phyloP scores from a whole-genome alignment of 1,140 invertebrate species.

The Anastrepha obliqua region DNA sequence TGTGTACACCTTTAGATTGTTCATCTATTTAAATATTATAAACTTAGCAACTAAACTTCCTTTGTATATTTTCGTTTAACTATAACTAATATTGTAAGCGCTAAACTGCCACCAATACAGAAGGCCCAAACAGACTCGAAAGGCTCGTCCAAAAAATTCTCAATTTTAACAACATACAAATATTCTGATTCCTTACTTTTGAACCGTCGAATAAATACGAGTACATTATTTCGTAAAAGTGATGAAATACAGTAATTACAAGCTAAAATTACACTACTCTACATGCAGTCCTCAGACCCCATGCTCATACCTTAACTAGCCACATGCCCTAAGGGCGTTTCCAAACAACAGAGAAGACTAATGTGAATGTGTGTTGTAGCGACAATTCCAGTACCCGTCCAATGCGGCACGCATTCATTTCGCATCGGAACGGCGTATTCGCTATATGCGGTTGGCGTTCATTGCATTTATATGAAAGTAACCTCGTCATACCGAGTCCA shows the following conservation, averaged over 20 bases:
- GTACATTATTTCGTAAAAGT: slow-evolving; percentile 27
- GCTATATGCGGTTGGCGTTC: not conserved
- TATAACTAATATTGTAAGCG: not conserved
- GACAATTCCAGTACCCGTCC: not conserved
- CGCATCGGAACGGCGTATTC: not conserved
- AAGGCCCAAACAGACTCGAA: slow-evolving; percentile 49
- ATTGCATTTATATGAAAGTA: not conserved
- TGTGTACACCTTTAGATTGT: slow-evolving; percentile 28
- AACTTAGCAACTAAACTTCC: not conserved
- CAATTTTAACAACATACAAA: slow-evolving; percentile 19
- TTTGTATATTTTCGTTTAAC: not conserved
- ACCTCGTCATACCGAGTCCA: slow-evolving; percentile 21
- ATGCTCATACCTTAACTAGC: slow-evolving; percentile 3
- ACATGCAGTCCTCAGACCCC: not conserved
- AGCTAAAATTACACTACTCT: slow-evolving; percentile 32
- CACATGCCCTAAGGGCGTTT: not conserved
- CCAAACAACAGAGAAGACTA: slow-evolving; percentile 20
- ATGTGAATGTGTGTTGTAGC: not conserved
- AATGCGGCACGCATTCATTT: not conserved
- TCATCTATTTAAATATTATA: not conserved
- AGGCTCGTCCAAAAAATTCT: slow-evolving; percentile 39
- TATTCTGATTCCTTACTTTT: slow-evolving; percentile 10
- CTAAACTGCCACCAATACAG: slow-evolving; percentile 48
- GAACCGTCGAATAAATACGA: not conserved
- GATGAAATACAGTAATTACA: not conserved